Percentiles rank a stretch among this genome's conserved stretches.
phyloP scores from a whole-genome alignment of 2,888 invertebrate species.

The Tricholauxania praeusta region DNA sequence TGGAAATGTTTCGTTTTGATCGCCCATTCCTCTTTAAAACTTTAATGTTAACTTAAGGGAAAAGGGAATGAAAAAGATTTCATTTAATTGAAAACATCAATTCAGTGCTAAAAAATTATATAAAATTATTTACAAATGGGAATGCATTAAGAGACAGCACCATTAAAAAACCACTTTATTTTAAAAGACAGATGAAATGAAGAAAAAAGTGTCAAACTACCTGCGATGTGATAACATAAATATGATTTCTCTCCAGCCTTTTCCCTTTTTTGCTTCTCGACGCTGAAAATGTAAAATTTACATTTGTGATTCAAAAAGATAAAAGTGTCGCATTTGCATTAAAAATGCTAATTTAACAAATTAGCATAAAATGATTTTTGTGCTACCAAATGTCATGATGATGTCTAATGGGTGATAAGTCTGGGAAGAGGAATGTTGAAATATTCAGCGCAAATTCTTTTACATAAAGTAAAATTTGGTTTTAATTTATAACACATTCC shows the following conservation, averaged over 20 bases:
- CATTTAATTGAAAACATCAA: no score
- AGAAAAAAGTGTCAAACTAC: neutral
- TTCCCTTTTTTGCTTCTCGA: no score
- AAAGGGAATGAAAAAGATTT: no score
- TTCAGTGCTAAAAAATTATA: no score
- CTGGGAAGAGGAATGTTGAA: neutral
- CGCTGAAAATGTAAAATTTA: conserved; percentile 12
- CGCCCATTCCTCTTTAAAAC: no score
- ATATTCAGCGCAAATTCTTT: neutral
- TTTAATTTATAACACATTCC: neutral
- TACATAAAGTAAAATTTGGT: neutral
- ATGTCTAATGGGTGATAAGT: no score
- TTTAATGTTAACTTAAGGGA: no score
- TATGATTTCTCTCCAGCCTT: neutral
- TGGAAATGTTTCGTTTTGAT: no score
- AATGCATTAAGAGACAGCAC: neutral
- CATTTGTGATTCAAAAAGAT: conserved; percentile 27
- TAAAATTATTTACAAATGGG: neutral
- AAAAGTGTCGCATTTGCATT: conserved; percentile 27
- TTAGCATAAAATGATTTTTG: conserved; percentile 31
- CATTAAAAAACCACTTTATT: conserved; percentile 7
- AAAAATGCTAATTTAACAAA: conserved; percentile 28
- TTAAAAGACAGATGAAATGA: neutral
- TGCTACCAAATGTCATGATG: neutral
- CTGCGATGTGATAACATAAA: conserved; percentile 2